Evolutionary conservation across 2,888 invertebrate genomes (phyloP).

Genomic region (Nowickia ferox): DNA sequence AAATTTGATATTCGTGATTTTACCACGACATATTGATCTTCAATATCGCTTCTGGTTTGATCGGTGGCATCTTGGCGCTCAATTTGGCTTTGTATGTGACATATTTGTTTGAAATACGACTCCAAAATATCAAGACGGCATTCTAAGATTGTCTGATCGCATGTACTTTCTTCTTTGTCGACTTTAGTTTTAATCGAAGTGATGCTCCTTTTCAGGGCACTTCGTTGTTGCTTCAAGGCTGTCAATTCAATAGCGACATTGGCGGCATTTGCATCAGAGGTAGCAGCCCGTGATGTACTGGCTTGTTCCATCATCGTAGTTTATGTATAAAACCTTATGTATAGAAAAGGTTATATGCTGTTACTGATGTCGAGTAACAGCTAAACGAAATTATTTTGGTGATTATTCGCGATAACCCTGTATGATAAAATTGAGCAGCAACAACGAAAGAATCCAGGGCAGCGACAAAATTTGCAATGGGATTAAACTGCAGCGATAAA

Average conservation of each 20-base stretch:
- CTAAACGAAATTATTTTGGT: background rate
- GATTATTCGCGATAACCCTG: background rate
- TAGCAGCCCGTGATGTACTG: background rate
- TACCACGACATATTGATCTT: background rate
- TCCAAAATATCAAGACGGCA: slow-evolving; percentile 54
- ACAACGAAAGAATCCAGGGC: slow-evolving; percentile 1
- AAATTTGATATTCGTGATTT: background rate
- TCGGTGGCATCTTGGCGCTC: slow-evolving; percentile 9
- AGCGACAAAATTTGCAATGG: background rate
- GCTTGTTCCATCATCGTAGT: background rate
- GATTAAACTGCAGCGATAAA: too few species aligned
- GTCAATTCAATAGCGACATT: slow-evolving; percentile 3
- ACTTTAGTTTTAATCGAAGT: slow-evolving; percentile 42
- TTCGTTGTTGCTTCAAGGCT: slow-evolving; percentile 51
- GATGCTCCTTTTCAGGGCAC: slow-evolving; percentile 46
- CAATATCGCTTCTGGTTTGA: background rate
- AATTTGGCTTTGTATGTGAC: slow-evolving; percentile 52
- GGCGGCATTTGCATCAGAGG: background rate
- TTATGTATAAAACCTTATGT: background rate
- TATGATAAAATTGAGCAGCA: background rate
- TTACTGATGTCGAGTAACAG: too few species aligned
- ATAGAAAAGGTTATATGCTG: too few species aligned
- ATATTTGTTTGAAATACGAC: slow-evolving; percentile 53
- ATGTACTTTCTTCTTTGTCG: slow-evolving; percentile 31
- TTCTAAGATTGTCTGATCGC: slow-evolving; percentile 45